A percentile compares a stretch with the other conserved stretches of the same genome.
Conservation (phyloP, 2,113 vertebrate genomes). For the Barnardius zonarius region DNA sequence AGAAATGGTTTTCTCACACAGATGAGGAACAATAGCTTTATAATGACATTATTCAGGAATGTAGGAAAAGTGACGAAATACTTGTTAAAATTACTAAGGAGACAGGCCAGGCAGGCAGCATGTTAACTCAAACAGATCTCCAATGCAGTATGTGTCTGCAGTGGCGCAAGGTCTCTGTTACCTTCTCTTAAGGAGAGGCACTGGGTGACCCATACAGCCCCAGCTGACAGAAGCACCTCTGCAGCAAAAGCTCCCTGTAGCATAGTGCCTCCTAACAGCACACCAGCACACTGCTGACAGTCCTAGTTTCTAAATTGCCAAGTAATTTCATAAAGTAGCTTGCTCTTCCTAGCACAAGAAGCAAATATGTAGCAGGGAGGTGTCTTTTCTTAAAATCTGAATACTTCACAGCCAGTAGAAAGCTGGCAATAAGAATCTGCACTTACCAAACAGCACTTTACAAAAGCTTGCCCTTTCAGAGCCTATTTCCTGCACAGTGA, state of each 20-base stretch:
- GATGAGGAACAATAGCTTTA: constrained; percentile 27
- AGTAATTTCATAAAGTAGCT: neutral
- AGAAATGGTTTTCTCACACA: constrained; percentile 6
- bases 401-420: neutral
- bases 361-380: neutral
- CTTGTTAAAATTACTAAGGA: neutral
- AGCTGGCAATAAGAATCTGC: neutral
- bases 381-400: neutral
- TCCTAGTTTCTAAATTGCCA: neutral
- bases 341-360: neutral
- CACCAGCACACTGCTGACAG: neutral
- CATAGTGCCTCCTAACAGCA: neutral
- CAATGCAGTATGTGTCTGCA: neutral
- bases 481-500: neutral
- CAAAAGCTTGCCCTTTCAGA: neutral
- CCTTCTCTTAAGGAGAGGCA: neutral
- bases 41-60: neutral
- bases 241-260: neutral
- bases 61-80: neutral
- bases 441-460: neutral
- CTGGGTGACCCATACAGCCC: neutral
- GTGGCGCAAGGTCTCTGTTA: neutral
- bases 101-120: neutral
- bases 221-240: accelerated
- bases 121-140: neutral